phyloP scores from a whole-genome alignment of 2,113 vertebrate genomes.

The Siphamia tubifer region DNA sequence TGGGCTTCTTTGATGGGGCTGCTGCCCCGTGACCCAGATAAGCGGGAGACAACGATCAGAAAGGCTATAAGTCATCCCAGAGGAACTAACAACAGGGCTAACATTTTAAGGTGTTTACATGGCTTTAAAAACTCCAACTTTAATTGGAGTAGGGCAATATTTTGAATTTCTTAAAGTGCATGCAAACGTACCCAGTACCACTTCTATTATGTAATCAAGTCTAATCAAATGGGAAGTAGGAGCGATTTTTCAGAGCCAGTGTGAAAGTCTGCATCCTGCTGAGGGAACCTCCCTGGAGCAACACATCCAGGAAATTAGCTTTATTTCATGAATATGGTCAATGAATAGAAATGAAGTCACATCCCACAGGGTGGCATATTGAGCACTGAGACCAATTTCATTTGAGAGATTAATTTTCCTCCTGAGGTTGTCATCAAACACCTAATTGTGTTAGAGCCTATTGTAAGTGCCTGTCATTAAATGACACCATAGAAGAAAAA shows the following conservation, averaged over 20 bases:
- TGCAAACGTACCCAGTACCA: too few species aligned
- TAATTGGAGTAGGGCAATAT: too few species aligned
- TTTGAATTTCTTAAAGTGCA: too few species aligned
- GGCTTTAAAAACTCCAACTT: too few species aligned
- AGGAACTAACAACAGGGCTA: too few species aligned
- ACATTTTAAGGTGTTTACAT: too few species aligned
- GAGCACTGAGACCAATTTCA: slow-evolving; percentile 73
- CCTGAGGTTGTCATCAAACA: slow-evolving; percentile 78
- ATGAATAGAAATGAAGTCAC: slow-evolving; percentile 77
- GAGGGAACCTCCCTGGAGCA: slow-evolving; percentile 51
- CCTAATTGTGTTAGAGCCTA: slow-evolving; percentile 72
- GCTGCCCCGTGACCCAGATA: too few species aligned
- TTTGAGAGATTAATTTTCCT: slow-evolving; percentile 80
- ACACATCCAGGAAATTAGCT: slow-evolving; percentile 74
- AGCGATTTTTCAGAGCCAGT: slow-evolving; percentile 48
- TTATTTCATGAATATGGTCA: slow-evolving; percentile 73
- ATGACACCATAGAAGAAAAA: slow-evolving; percentile 51
- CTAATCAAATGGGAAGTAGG: slow-evolving; percentile 69
- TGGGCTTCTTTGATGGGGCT: too few species aligned
- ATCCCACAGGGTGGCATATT: slow-evolving; percentile 68
- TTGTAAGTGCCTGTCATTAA: slow-evolving; percentile 73
- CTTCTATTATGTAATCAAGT: slow-evolving; percentile 60
- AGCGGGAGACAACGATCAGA: too few species aligned
- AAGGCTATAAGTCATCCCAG: too few species aligned
- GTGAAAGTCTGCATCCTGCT: slow-evolving; percentile 66